Conservation (phyloP, 2,113 vertebrate species). For the Rissa tridactyla region DNA sequence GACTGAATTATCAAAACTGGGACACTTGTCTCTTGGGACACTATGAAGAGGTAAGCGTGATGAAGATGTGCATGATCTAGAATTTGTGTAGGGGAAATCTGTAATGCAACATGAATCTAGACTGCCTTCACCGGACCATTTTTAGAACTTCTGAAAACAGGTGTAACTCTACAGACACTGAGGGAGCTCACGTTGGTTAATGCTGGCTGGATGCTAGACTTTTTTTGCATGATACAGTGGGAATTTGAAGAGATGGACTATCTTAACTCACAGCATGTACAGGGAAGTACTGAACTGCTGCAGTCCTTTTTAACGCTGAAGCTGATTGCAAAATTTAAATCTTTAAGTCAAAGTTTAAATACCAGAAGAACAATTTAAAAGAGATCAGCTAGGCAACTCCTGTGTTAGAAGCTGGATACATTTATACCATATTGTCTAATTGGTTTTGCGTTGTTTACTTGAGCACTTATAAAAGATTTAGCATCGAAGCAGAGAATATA, state of each 20-base stretch:
- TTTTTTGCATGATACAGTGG: neutral
- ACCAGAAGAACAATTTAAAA: neutral
- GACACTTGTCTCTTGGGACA: neutral
- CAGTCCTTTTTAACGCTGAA: neutral
- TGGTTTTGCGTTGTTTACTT: constrained; percentile 8
- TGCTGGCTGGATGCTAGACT: neutral
- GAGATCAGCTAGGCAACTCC: neutral
- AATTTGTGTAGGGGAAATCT: neutral
- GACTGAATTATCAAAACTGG: neutral
- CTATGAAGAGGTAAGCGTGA: neutral
- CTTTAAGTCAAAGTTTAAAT: neutral
- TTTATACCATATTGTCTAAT: neutral
- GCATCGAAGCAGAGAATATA: neutral
- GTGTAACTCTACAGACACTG: neutral
- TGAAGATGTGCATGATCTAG: neutral
- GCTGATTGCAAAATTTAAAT: neutral
- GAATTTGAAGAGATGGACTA: neutral
- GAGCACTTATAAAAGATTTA: constrained; percentile 10
- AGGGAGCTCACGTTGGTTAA: neutral
- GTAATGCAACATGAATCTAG: neutral
- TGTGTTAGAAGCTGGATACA: neutral
- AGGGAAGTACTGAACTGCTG: neutral
- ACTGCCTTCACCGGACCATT: neutral
- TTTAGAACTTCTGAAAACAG: neutral
- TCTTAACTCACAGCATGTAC: neutral